Evolutionary conservation across 2,888 invertebrate genomes (phyloP).

Genomic region (Malthinus flaveolus): DNA sequence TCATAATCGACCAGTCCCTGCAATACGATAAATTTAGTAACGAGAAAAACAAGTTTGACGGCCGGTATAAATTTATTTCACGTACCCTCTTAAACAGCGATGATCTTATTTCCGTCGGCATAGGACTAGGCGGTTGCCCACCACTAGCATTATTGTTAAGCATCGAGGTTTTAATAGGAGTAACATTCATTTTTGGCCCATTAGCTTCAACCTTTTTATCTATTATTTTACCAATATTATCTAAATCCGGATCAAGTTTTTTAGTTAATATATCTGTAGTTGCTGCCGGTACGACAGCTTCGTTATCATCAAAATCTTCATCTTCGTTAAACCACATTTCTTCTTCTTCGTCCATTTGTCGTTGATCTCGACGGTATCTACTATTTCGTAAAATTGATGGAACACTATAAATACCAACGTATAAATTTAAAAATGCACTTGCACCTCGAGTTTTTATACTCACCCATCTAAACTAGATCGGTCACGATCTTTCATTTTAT

Average conservation of each 20-base stretch:
- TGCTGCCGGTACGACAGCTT: conserved; percentile 60
- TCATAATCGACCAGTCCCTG: conserved; percentile 96
- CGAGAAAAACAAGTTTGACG: not conserved
- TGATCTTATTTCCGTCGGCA: conserved; percentile 52
- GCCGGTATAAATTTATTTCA: not conserved
- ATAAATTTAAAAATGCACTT: not conserved
- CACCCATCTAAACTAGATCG: conserved; percentile 73
- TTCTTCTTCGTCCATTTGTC: conserved; percentile 95
- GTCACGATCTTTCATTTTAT: conserved; percentile 85
- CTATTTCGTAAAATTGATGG: conserved; percentile 79
- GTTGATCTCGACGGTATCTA: conserved; percentile 88
- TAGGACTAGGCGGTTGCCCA: conserved; percentile 43
- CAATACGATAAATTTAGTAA: conserved; percentile 31
- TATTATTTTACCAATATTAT: conserved; percentile 59
- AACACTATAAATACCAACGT: conserved; percentile 57
- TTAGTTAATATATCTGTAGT: conserved; percentile 59
- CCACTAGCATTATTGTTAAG: conserved; percentile 55
- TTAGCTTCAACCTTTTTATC: conserved; percentile 50
- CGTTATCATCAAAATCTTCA: conserved; percentile 86
- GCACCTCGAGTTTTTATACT: conserved; percentile 21
- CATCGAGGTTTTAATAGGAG: conserved; percentile 48
- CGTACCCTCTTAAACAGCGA: conserved; percentile 58
- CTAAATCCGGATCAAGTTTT: conserved; percentile 63
- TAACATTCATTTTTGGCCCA: conserved; percentile 50
- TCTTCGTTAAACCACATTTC: conserved; percentile 99